phyloP scores from a whole-genome alignment of 2,113 vertebrate genomes.

The Neomonachus schauinslandi region DNA sequence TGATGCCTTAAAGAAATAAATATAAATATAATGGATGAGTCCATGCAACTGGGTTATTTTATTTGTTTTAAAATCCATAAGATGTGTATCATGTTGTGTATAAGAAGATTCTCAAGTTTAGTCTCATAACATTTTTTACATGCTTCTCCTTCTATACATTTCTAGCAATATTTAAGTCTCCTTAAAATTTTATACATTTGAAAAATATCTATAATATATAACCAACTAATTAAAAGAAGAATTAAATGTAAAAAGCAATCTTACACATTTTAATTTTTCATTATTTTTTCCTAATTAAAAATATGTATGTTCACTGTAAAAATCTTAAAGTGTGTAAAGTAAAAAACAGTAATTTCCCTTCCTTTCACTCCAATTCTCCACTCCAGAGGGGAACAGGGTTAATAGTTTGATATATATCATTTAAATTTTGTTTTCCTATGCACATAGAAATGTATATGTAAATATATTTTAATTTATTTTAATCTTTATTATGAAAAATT shows the following conservation, averaged over 20 bases:
- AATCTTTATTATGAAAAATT: constrained; percentile 16
- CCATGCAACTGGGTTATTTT: background rate
- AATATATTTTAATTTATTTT: constrained; percentile 28
- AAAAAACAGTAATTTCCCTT: background rate
- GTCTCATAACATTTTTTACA: background rate
- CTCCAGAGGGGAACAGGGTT: background rate
- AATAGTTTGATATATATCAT: background rate
- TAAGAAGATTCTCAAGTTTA: background rate
- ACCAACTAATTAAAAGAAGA: background rate
- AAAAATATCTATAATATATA: background rate
- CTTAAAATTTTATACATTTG: background rate
- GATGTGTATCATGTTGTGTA: background rate
- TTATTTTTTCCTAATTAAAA: constrained; percentile 9
- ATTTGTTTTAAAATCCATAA: background rate
- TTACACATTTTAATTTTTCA: background rate
- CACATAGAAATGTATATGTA: background rate
- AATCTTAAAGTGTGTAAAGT: background rate
- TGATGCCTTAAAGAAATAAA: background rate
- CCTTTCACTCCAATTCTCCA: background rate
- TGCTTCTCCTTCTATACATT: background rate
- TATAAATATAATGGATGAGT: background rate
- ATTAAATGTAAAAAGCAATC: background rate
- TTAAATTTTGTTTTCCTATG: constrained; percentile 37
- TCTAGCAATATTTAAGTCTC: background rate
- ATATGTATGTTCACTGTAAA: background rate